Evolutionary conservation across 2,113 vertebrate species (phyloP), one percentile per base, ranked within the genome.

Genomic region (Brevimyrus niger): DNA sequence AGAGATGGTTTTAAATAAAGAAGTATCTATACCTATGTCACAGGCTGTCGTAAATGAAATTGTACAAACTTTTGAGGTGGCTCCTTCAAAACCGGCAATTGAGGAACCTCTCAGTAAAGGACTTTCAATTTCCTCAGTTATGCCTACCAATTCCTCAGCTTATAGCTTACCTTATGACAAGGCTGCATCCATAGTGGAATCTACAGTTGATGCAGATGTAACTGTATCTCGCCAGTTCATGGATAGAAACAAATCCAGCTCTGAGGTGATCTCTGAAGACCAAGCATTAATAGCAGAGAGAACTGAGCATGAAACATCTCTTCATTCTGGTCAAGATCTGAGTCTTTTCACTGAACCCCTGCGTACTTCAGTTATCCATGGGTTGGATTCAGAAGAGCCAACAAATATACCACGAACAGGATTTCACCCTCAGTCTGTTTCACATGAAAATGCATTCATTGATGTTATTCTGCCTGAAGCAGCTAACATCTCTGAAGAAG

Each of bases 211-310:
- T 11, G 42, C 19, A 47, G 42, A 83, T 46, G 80, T 23, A 83
- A 47, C 38, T 42, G 80, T 47, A 23, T 83, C 80, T 11, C 2
- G 6, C 11, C 38, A 10, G 0, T 83, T n/a, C 13, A 8, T 1
- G 87, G 23, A 38, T 19, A 86, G 4, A 19, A 11, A 17, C 50
- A 51, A 23, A 6, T 84, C n/a, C 13, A 89, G 27, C 38, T 23
- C 51, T 89, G 88, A 90, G 51, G 53, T 65, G 9, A 50, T 1
- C 85, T 89, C 69, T 82, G 86, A 93, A 42, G 47, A 53, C 27
- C n/a, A 17, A 84, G 82, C 82, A 84, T 47, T 47, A 84, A 47
- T 23, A 80, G 35, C 73, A 35, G 17, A 86, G 83, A 86, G 17
- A 86, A 48, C 9, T 48, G 35, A 80, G 8, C 11, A 50, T 50